Conservation (phyloP, 2,113 vertebrate genomes). For the Guaruba guarouba region DNA sequence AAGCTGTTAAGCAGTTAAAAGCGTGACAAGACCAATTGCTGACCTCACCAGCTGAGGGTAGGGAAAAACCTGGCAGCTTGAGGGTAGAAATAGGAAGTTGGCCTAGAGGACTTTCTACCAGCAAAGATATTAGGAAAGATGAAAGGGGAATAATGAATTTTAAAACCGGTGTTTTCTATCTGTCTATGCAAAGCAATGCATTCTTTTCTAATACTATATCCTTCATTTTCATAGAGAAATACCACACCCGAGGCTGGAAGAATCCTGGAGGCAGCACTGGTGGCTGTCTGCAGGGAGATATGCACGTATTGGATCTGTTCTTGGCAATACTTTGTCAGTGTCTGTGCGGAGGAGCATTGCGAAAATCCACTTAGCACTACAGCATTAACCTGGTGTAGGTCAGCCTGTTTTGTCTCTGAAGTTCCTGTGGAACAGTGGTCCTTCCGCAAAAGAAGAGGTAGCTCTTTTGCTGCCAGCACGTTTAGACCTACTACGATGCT, state of each 20-base stretch:
- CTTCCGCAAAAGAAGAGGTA: background rate
- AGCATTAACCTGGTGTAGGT: background rate
- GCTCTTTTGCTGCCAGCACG: background rate
- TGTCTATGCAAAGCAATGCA: background rate
- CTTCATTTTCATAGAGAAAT: background rate
- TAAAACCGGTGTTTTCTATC: background rate
- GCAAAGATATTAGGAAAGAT: background rate
- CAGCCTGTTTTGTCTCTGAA: background rate
- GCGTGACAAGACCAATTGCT: conserved; percentile 7
- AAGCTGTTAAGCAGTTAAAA: conserved; percentile 79
- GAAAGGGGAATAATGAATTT: background rate
- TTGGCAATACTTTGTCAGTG: background rate
- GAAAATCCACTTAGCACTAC: background rate
- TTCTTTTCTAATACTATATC: background rate
- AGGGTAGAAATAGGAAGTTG: background rate
- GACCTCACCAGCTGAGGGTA: background rate
- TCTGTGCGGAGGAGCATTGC: background rate
- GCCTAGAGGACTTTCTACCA: background rate
- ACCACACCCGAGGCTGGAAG: background rate
- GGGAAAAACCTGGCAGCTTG: background rate
- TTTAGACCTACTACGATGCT: background rate
- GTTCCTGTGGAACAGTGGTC: background rate
- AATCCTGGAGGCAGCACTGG: background rate
- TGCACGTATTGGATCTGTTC: background rate
- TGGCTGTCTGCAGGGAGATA: background rate